Percentiles rank a stretch among this genome's conserved stretches.
Conservation (phyloP, 2,888 invertebrate genomes). For the Nymphalis polychloros region DNA sequence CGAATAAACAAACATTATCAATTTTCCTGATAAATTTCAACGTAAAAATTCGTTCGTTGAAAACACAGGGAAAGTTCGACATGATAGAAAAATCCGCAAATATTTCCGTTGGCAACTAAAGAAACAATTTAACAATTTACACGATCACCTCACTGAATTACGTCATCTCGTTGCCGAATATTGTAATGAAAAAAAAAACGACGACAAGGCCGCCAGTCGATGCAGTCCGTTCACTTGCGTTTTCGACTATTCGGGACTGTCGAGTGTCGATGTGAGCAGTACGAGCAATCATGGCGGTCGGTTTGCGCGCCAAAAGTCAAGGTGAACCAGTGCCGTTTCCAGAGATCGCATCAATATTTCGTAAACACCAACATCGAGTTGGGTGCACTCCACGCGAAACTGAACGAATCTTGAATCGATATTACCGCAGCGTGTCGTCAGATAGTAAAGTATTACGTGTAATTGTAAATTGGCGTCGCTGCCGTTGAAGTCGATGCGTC, state of each 20-base stretch:
- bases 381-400: not conserved
- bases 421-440: constrained; percentile 12
- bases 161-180: constrained; percentile 64
- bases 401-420: constrained; percentile 10
- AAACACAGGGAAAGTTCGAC: constrained; percentile 2
- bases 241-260: constrained; percentile 50
- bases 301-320: constrained; percentile 67
- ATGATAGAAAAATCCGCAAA: constrained; percentile 18
- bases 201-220: constrained; percentile 61
- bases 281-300: constrained; percentile 34
- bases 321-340: constrained; percentile 58
- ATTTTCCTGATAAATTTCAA: not conserved
- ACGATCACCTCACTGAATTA: constrained; percentile 63
- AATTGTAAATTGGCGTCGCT: constrained; percentile 6
- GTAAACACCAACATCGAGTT: constrained; percentile 16
- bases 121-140: constrained; percentile 55
- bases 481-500: constrained; percentile 23
- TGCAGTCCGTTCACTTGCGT: constrained; percentile 77
- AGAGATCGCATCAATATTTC: constrained; percentile 34
- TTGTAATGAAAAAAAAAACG: constrained; percentile 61
- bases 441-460: constrained; percentile 13
- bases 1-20: constrained; percentile 2
- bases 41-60: constrained; percentile 2
- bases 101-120: constrained; percentile 50
- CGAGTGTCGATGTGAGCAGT: constrained; percentile 20